phyloP scores from a whole-genome alignment of 2,797 vertebrate species.

The Amphiprion clarkii region DNA sequence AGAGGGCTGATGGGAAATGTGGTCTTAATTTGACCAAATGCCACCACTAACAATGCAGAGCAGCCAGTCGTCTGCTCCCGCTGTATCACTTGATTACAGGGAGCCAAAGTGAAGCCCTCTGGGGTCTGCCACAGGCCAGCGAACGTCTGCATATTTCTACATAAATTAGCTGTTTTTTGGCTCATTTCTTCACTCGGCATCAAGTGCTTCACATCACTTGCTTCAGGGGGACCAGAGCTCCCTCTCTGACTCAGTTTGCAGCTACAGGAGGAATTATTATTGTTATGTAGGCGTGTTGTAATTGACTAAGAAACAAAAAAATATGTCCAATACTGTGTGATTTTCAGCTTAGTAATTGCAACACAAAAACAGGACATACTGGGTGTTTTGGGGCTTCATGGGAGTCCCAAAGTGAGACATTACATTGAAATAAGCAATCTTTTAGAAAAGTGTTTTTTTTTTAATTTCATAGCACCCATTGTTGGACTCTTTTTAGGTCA shows the following conservation, averaged over 20 bases:
- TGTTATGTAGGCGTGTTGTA: slow-evolving; percentile 26
- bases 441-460: background rate
- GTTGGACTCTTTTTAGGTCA: no score
- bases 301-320: slow-evolving; percentile 34
- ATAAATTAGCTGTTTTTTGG: slow-evolving; percentile 50
- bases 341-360: background rate
- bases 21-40: slow-evolving; percentile 16
- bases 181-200: slow-evolving; percentile 43
- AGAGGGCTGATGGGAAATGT: slow-evolving; percentile 44
- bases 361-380: no score
- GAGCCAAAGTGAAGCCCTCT: slow-evolving; percentile 32
- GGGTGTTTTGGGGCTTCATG: background rate
- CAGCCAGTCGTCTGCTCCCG: background rate
- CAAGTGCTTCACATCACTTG: slow-evolving; percentile 39
- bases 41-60: slow-evolving; percentile 3
- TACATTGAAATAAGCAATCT: no score
- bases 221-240: slow-evolving; percentile 29
- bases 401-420: background rate
- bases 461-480: no score
- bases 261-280: slow-evolving; percentile 26
- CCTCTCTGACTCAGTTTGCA: slow-evolving; percentile 26
- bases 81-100: slow-evolving; percentile 30
- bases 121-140: slow-evolving; percentile 43
- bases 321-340: background rate
- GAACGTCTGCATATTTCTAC: slow-evolving; percentile 55